Percentiles rank a stretch among this genome's conserved stretches.
Evolutionary conservation across 2,888 invertebrate species (phyloP).

Genomic region (Chironomus riparius): DNA sequence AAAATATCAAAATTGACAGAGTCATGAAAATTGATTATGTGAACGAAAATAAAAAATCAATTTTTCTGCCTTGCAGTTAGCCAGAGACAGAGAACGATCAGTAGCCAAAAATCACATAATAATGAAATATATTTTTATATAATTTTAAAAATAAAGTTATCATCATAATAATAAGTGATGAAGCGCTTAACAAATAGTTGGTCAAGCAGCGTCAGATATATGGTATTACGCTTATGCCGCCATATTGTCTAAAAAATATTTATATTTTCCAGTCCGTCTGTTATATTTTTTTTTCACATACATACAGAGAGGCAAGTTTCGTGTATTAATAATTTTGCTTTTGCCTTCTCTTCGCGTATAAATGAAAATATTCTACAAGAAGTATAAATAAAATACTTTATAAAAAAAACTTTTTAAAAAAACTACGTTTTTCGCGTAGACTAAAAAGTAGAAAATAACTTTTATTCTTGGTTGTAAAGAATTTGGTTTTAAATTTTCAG

Average conservation of each 20-base stretch:
- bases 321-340: neutral
- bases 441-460: too few relatives aligned
- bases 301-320: neutral
- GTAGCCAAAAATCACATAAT: too few relatives aligned
- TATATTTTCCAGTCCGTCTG: neutral
- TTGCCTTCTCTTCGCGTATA: neutral
- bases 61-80: neutral
- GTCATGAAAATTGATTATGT: constrained; percentile 23
- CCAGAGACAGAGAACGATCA: too few relatives aligned
- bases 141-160: too few relatives aligned
- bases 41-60: neutral
- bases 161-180: too few relatives aligned
- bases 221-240: neutral
- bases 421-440: too few relatives aligned
- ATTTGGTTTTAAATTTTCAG: too few relatives aligned
- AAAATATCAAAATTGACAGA: constrained; percentile 16
- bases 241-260: constrained; percentile 25
- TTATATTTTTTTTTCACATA: neutral
- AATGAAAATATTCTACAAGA: neutral
- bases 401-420: too few relatives aligned
- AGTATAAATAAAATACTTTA: too few relatives aligned
- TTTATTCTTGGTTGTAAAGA: too few relatives aligned
- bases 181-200: neutral
- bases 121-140: too few relatives aligned
- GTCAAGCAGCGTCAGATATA: constrained; percentile 3